phyloP scores from a whole-genome alignment of 2,888 invertebrate genomes.

The Perizoma flavofasciatum region DNA sequence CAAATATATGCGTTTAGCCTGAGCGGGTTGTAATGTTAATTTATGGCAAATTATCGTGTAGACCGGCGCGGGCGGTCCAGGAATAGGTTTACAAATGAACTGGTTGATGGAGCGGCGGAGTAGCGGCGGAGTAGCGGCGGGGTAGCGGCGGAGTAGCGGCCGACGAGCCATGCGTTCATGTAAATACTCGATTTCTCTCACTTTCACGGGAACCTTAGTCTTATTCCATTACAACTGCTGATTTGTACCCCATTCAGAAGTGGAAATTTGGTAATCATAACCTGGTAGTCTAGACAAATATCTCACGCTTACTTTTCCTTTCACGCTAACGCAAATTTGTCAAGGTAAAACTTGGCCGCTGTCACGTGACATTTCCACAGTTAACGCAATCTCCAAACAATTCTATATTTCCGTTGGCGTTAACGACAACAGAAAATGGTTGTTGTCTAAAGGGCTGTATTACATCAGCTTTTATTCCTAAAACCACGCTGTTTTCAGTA shows the following conservation, averaged over 20 bases:
- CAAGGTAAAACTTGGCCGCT: no score
- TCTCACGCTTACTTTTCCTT: no score
- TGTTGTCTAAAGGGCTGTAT: no score
- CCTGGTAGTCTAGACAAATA: no score
- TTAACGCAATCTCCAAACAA: no score
- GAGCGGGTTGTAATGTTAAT: constrained; percentile 19
- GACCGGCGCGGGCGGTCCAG: background rate
- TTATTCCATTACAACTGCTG: background rate
- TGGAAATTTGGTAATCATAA: constrained; percentile 9
- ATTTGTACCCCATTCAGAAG: background rate
- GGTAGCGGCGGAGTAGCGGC: background rate
- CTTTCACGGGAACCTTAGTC: constrained; percentile 2
- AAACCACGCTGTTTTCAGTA: no score
- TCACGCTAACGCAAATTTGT: no score
- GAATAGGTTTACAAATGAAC: constrained; percentile 20
- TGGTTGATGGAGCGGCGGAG: constrained; percentile 5
- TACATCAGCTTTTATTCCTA: no score
- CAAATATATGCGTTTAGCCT: constrained; percentile 13
- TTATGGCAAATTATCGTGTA: constrained; percentile 14
- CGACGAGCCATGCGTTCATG: constrained; percentile 3
- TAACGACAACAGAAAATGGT: no score
- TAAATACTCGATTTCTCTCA: background rate
- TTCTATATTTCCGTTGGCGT: no score
- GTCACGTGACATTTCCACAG: no score
- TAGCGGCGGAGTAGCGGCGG: background rate